Evolutionary conservation across 2,797 vertebrate species (phyloP).

Genomic region (Mionectes olivaceus): DNA sequence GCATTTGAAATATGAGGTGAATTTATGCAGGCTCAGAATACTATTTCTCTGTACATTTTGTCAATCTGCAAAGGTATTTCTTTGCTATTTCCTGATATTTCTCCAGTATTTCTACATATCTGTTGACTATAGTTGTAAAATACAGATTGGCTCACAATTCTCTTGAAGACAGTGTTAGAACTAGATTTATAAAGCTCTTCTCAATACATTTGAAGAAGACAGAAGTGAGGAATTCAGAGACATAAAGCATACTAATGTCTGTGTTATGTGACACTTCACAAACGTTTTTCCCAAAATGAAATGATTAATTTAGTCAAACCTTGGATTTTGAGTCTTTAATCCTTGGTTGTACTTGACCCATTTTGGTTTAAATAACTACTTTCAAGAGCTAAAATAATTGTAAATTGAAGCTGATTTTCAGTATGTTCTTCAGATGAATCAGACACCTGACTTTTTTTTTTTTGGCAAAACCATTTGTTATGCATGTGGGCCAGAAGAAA

Average conservation of each 20-base stretch:
- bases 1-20: neutral
- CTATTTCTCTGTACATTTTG: neutral
- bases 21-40: neutral
- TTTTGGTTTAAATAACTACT: neutral
- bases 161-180: conserved; percentile 21
- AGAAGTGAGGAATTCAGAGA: conserved; percentile 8
- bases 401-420: neutral
- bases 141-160: conserved; percentile 5
- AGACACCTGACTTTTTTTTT: neutral
- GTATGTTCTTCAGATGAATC: neutral
- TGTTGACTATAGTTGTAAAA: conserved; percentile 30
- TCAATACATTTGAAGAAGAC: neutral
- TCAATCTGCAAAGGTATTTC: neutral
- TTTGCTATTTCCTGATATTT: neutral
- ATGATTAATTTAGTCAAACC: neutral
- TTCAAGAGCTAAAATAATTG: neutral
- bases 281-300: neutral
- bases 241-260: neutral
- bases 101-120: neutral
- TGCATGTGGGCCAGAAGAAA: neutral
- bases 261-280: neutral
- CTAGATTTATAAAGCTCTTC: conserved; percentile 19
- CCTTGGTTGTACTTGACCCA: neutral
- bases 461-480: neutral
- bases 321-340: neutral